Conservation (phyloP, 2,113 vertebrate species). For the Phodopus roborovskii region DNA sequence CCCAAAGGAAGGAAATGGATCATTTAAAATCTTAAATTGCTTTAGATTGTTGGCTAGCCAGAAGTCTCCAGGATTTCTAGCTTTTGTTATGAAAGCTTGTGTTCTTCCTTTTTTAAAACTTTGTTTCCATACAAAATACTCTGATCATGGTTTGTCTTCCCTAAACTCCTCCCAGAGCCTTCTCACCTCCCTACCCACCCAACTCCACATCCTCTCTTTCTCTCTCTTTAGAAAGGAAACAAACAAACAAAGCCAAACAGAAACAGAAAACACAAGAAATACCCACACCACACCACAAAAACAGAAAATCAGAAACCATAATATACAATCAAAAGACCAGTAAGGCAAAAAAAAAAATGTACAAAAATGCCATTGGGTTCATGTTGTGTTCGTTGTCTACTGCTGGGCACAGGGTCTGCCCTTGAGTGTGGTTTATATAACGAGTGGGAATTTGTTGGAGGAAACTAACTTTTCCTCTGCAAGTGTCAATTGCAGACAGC, state of each 20-base stretch:
- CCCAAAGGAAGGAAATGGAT: background rate
- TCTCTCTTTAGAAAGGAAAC: background rate
- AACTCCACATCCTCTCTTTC: background rate
- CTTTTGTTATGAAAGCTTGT: background rate
- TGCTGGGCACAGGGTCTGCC: background rate
- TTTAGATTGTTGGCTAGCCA: background rate
- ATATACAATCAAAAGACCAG: background rate
- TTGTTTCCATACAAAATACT: background rate
- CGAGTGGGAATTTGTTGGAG: background rate
- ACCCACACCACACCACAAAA: background rate
- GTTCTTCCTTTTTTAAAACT: background rate
- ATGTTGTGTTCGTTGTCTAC: background rate
- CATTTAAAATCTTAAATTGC: constrained; percentile 38
- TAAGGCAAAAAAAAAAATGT: background rate
- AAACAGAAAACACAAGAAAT: background rate
- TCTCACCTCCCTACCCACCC: background rate
- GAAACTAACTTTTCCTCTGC: background rate
- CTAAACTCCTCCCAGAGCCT: background rate
- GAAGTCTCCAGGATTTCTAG: background rate
- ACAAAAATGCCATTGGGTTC: background rate
- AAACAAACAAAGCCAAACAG: background rate
- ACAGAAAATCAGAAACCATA: background rate
- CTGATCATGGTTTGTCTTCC: background rate
- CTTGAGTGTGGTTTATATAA: background rate
- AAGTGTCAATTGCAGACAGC: background rate